A percentile compares a stretch with the other conserved stretches of the same genome.
phyloP scores from a whole-genome alignment of 2,888 invertebrate genomes.

The Nycteola revayana region DNA sequence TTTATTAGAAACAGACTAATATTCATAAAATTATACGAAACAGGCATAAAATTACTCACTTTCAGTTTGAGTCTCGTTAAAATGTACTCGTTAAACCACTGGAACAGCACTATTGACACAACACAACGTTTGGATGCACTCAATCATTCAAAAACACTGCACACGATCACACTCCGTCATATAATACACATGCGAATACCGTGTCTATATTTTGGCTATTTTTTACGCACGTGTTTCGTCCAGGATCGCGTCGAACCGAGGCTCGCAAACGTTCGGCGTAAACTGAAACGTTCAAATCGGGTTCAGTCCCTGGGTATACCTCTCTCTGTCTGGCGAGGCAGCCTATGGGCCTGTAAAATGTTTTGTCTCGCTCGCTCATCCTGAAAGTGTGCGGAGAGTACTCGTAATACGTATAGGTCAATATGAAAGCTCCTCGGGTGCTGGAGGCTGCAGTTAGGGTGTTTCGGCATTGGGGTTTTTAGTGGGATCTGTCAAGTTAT shows the following conservation, averaged over 20 bases:
- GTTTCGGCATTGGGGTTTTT: constrained; percentile 23
- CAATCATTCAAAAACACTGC: constrained; percentile 33
- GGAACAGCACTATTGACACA: constrained; percentile 25
- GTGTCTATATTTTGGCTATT: constrained; percentile 38
- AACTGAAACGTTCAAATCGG: constrained; percentile 70
- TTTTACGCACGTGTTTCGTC: constrained; percentile 44
- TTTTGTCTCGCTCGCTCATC: constrained; percentile 53
- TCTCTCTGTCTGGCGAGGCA: constrained; percentile 46
- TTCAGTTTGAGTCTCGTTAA: constrained; percentile 20
- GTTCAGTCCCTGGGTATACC: constrained; percentile 50
- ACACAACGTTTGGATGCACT: constrained; percentile 28
- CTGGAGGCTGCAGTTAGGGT: constrained; percentile 79
- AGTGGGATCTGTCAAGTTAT: constrained; percentile 28
- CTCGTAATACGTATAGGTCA: constrained; percentile 81
- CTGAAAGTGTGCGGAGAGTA: constrained; percentile 72
- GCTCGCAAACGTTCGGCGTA: constrained; percentile 57
- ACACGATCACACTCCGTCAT: constrained; percentile 25
- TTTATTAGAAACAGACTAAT: not conserved
- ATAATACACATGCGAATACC: constrained; percentile 25
- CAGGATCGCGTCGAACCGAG: constrained; percentile 48
- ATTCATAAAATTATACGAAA: constrained; percentile 8
- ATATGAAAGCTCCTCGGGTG: constrained; percentile 79
- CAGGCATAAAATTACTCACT: constrained; percentile 31
- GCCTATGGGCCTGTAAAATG: constrained; percentile 31
- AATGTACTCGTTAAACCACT: constrained; percentile 21